Evolutionary conservation across 2,888 invertebrate species (phyloP).

Genomic region (Sympetrum striolatum): DNA sequence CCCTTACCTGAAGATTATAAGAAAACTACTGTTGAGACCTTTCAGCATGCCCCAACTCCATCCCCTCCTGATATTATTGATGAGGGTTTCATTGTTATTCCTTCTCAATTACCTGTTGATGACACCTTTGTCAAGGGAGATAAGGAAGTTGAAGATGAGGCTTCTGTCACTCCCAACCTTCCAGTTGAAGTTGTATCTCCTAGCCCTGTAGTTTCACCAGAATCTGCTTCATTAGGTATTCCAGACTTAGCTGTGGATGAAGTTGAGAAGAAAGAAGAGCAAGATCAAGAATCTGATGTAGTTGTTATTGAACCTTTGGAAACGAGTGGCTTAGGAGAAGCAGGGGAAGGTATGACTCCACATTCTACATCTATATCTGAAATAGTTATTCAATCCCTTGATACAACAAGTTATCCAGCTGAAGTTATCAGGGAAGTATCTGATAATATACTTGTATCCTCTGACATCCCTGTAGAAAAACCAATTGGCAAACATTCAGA

Average conservation of each 20-base stretch:
- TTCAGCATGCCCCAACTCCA: slow-evolving; percentile 42
- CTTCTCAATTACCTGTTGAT: slow-evolving; percentile 39
- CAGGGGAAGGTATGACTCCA: background rate
- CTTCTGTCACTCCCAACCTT: slow-evolving; percentile 52
- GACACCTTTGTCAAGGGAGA: slow-evolving; percentile 13
- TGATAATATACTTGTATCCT: background rate
- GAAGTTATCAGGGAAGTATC: background rate
- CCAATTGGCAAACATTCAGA: background rate
- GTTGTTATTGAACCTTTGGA: background rate
- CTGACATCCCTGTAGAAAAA: background rate
- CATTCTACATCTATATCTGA: background rate
- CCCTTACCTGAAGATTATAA: slow-evolving; percentile 42
- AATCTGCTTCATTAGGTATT: slow-evolving; percentile 25
- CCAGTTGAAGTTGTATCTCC: slow-evolving; percentile 65
- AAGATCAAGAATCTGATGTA: background rate
- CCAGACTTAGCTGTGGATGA: slow-evolving; percentile 54
- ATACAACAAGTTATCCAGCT: background rate
- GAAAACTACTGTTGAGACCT: slow-evolving; percentile 43
- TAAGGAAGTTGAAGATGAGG: slow-evolving; percentile 59
- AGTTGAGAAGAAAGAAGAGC: slow-evolving; percentile 49
- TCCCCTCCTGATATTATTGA: slow-evolving; percentile 45
- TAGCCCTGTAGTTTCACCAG: slow-evolving; percentile 66
- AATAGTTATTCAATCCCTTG: background rate
- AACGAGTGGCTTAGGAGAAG: background rate
- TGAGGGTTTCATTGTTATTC: slow-evolving; percentile 47